Evolutionary conservation across 2,888 invertebrate species (phyloP).

Genomic region (Nemotelus nigrinus): DNA sequence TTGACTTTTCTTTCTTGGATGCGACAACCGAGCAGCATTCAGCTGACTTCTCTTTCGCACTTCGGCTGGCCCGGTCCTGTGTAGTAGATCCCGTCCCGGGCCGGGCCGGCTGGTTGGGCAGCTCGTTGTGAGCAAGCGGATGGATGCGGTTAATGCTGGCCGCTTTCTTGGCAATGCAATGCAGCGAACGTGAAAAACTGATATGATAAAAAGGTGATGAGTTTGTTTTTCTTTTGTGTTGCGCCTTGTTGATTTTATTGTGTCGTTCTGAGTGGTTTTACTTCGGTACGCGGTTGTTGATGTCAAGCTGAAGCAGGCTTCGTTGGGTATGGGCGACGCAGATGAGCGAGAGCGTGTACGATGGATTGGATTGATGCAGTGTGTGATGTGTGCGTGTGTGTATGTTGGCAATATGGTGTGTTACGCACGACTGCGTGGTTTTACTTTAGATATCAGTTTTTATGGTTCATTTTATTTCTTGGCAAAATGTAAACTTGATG

Average conservation of each 20-base stretch:
- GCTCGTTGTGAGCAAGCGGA: background rate
- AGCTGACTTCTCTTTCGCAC: too few species aligned
- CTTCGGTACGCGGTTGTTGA: background rate
- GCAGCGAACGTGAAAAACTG: conserved; percentile 26
- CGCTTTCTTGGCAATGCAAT: conserved; percentile 2
- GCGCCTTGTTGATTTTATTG: conserved; percentile 13
- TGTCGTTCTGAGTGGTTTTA: background rate
- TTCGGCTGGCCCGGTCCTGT: too few species aligned
- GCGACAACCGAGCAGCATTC: too few species aligned
- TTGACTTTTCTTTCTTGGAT: too few species aligned
- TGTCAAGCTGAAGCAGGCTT: background rate
- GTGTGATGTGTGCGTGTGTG: conserved; percentile 2
- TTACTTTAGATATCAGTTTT: conserved; percentile 36
- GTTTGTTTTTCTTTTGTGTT: conserved; percentile 39
- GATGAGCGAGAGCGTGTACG: too few species aligned
- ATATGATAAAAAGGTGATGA: conserved; percentile 40
- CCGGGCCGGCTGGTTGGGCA: too few species aligned
- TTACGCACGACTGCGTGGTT: conserved; percentile 23
- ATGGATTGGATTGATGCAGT: conserved; percentile 27
- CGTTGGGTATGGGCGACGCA: background rate
- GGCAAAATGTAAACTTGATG: background rate
- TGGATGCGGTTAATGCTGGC: background rate
- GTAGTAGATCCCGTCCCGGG: too few species aligned
- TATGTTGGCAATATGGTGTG: conserved; percentile 13
- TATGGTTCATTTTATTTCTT: conserved; percentile 6